A percentile compares a stretch with the other conserved stretches of the same genome.
phyloP scores from a whole-genome alignment of 2,113 vertebrate genomes.

The Erythrolamprus reginae region DNA sequence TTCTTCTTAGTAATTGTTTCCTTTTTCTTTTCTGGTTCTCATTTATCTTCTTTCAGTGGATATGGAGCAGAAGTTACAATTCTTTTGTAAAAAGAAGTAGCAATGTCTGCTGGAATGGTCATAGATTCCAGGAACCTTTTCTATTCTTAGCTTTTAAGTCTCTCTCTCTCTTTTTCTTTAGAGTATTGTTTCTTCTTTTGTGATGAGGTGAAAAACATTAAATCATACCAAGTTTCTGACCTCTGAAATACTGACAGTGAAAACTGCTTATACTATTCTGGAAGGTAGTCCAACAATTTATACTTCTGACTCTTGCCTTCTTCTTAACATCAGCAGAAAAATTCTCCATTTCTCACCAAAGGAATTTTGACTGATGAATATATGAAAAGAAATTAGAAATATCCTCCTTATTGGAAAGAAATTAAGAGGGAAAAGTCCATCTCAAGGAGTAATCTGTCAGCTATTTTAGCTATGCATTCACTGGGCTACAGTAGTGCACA shows the following conservation, averaged over 20 bases:
- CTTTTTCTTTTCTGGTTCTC: constrained; percentile 23
- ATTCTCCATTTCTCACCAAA: not conserved
- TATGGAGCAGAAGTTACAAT: constrained; percentile 25
- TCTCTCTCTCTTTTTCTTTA: constrained; percentile 18
- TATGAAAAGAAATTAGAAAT: not conserved
- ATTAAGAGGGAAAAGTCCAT: constrained; percentile 34
- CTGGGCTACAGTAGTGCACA: not conserved
- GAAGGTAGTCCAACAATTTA: constrained; percentile 8
- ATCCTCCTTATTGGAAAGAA: not conserved
- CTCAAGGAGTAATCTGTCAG: not conserved
- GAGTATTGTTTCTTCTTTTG: not conserved
- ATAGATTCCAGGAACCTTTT: constrained; percentile 41
- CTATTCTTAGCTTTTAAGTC: constrained; percentile 35
- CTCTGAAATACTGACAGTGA: constrained; percentile 36
- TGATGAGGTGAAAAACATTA: constrained; percentile 41
- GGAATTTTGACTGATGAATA: not conserved
- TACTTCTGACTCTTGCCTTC: constrained; percentile 23
- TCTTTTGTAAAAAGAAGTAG: constrained; percentile 24
- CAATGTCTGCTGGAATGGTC: constrained; percentile 25
- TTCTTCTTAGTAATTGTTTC: constrained; percentile 18
- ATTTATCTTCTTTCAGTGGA: constrained; percentile 44
- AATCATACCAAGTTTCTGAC: constrained; percentile 35
- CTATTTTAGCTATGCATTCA: constrained; percentile 16
- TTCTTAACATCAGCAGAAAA: not conserved
- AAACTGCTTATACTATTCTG: constrained; percentile 31